Conservation (phyloP, 1,140 invertebrate genomes). For the Varroa destructor region DNA sequence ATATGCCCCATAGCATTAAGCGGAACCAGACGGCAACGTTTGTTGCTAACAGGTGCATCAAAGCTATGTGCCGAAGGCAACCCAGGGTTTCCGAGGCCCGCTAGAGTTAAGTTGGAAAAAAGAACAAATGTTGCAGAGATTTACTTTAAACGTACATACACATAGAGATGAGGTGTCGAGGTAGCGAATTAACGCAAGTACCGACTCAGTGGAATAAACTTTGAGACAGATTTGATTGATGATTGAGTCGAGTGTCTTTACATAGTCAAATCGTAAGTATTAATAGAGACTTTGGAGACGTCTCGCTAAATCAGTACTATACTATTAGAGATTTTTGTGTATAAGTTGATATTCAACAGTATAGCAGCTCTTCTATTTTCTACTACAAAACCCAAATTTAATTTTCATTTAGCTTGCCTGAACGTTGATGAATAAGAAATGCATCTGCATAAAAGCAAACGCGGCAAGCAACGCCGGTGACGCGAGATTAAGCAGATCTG, state of each 20-base stretch:
- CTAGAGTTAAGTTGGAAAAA: conserved; percentile 30
- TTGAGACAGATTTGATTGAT: too few relatives aligned
- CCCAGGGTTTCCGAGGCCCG: conserved; percentile 33
- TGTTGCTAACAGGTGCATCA: conserved; percentile 50
- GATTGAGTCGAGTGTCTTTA: too few relatives aligned
- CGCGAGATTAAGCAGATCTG: conserved; percentile 48
- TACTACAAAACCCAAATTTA: too few relatives aligned
- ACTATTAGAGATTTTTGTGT: too few relatives aligned
- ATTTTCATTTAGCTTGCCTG: conserved; percentile 43
- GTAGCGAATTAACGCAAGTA: neutral
- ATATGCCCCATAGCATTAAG: conserved; percentile 50
- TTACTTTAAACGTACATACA: neutral
- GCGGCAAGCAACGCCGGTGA: conserved; percentile 53
- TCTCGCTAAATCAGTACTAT: too few relatives aligned
- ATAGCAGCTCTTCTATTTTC: too few relatives aligned
- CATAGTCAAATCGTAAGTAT: too few relatives aligned
- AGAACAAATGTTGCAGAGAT: conserved; percentile 1
- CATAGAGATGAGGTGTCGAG: neutral
- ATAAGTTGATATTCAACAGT: too few relatives aligned
- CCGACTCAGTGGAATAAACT: too few relatives aligned
- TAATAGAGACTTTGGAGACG: too few relatives aligned
- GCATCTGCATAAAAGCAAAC: conserved; percentile 56
- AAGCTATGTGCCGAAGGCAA: conserved; percentile 43
- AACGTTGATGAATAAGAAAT: conserved; percentile 56
- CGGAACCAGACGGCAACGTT: conserved; percentile 50